Conservation (phyloP, 2,888 invertebrate species). For the Brenthis hecate region DNA sequence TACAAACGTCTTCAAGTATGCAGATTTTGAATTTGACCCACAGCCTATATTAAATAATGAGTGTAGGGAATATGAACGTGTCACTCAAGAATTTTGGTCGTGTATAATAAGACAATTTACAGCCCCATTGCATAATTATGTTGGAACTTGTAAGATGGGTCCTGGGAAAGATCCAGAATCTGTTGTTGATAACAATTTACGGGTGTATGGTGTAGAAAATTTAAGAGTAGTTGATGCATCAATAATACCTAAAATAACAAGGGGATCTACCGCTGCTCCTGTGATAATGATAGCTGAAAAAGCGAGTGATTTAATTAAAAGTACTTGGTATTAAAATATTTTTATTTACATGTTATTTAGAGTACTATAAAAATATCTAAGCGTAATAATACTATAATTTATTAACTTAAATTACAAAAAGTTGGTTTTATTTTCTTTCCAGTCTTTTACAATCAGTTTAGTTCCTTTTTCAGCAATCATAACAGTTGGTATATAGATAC, state of each 20-base stretch:
- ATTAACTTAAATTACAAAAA: slow-evolving; percentile 19
- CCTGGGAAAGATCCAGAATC: slow-evolving; percentile 63
- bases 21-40: slow-evolving; percentile 71
- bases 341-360: slow-evolving; percentile 33
- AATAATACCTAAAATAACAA: slow-evolving; percentile 71
- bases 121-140: slow-evolving; percentile 72
- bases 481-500: slow-evolving; percentile 68
- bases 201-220: slow-evolving; percentile 65
- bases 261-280: slow-evolving; percentile 73
- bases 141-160: slow-evolving; percentile 77
- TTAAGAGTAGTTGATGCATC: slow-evolving; percentile 73
- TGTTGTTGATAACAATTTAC: slow-evolving; percentile 66
- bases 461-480: slow-evolving; percentile 78
- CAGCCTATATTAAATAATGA: slow-evolving; percentile 66
- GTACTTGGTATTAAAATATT: slow-evolving; percentile 64
- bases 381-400: slow-evolving; percentile 2
- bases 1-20: slow-evolving; percentile 69
- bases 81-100: slow-evolving; percentile 70
- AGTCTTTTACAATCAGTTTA: slow-evolving; percentile 70
- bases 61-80: slow-evolving; percentile 66
- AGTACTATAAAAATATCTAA: slow-evolving; percentile 17
- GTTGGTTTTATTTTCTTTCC: slow-evolving; percentile 67
- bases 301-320: slow-evolving; percentile 76
- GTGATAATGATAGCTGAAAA: slow-evolving; percentile 79
- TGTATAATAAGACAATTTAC: slow-evolving; percentile 77